Evolutionary conservation across 2,888 invertebrate species (phyloP), one percentile per base, ranked within the genome.

Genomic region (Helleia helle): DNA sequence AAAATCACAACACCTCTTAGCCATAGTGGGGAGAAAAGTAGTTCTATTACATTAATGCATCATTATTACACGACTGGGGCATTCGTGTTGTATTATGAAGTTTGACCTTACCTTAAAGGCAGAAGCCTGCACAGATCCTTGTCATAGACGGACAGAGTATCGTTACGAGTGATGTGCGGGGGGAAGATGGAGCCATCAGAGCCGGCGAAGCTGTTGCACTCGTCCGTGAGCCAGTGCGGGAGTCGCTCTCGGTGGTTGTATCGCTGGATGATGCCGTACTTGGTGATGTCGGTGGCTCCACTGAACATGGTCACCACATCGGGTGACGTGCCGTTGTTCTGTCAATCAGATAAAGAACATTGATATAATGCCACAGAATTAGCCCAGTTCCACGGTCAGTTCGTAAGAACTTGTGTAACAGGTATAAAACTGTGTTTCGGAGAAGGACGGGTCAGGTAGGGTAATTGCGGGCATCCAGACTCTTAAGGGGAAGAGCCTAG

Each of bases 121-220:
- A 96, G 68, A 31, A 92, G 86, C 42, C 96, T 86, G 72, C 96
- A 97, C 26, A 97, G 86, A 64, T 96, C 96, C 71, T 95, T 95
- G 62, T 96, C 95, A 62, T 92, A 97, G 1, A 96, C 86, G 52
- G 89, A 86, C 3, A 96, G 79, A 0, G 92, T 89, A 13, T 92
- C 91, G 46, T 93, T 89, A 56, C 89, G 89, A 7, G 89, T 88
- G 53, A 96, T 91, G 62, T 93, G 93, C 0, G 96, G 95, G 0
- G 96, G 95, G 77, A 96, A 96, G 49, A 95, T 93, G 40, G 95
- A 94, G 1, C 96, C 97, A 62, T 96, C 96, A 0, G 93, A 93
- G 14, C 94, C 96, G 45, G 90, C 89, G 26, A 96, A 73, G 49
- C 91, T 89, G 77, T 96, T 95, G 64, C 96, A 96, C 44, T 88